Evolutionary conservation across 2,113 vertebrate genomes (phyloP).

Genomic region (Syngnathus typhle): DNA sequence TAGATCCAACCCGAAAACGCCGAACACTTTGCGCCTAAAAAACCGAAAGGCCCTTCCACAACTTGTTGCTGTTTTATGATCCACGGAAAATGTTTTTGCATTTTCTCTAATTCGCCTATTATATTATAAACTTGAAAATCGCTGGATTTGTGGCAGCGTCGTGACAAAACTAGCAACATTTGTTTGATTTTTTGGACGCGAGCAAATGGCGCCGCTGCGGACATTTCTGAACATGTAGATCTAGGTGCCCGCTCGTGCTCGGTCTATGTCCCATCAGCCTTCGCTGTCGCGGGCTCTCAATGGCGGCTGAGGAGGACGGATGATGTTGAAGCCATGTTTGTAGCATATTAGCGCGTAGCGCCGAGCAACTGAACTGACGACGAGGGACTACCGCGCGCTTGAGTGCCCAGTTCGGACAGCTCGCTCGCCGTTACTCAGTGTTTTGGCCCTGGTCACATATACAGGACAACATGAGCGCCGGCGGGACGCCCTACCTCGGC

Average conservation of each 20-base stretch:
- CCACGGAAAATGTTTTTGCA: not conserved
- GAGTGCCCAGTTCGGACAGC: not conserved
- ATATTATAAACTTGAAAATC: too few relatives aligned
- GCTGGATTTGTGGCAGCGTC: not conserved
- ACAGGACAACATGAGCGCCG: constrained; percentile 66
- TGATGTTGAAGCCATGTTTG: constrained; percentile 77
- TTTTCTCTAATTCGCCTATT: not conserved
- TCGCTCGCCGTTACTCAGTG: not conserved
- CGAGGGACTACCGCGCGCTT: not conserved
- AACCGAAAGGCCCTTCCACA: too few relatives aligned
- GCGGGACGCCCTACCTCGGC: constrained; percentile 83
- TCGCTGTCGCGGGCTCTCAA: constrained; percentile 54
- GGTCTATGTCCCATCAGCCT: constrained; percentile 60
- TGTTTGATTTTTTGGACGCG: not conserved
- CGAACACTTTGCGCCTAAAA: too few relatives aligned
- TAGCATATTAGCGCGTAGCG: constrained; percentile 29
- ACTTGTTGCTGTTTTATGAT: not conserved
- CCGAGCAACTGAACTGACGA: not conserved
- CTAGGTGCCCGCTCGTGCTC: constrained; percentile 59
- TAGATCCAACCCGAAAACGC: not conserved
- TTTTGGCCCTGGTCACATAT: not conserved
- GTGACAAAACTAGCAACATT: not conserved
- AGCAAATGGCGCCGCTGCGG: not conserved
- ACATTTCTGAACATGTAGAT: constrained; percentile 23
- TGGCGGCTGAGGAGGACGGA: constrained; percentile 61